These are phyloP conservation scores for Adelges cooleyi DNA, from an alignment of 1,140 invertebrate genomes.

Conservation along the genomic window DNA sequence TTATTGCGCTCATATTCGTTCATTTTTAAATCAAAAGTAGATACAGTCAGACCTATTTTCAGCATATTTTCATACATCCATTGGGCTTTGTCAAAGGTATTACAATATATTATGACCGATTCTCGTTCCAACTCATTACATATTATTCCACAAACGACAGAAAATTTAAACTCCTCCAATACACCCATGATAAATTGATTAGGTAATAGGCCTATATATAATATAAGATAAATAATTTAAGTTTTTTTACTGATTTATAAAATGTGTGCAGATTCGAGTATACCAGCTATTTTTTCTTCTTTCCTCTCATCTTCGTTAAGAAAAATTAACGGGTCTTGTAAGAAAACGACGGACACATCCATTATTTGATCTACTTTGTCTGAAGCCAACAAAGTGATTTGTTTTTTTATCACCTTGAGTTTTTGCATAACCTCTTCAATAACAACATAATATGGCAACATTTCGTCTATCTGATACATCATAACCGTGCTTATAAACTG, in stretches of 20 bases:
- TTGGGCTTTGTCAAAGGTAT: conserved; percentile 96
- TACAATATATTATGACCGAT: conserved; percentile 99
- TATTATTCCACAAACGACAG: conserved; percentile 90
- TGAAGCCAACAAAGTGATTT: conserved; percentile 93
- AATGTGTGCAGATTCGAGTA: too few relatives aligned
- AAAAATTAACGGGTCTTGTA: conserved; percentile 90
- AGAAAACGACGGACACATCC: conserved; percentile 93
- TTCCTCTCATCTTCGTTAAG: conserved; percentile 97
- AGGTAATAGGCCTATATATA: conserved; percentile 84
- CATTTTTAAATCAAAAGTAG: conserved; percentile 98
- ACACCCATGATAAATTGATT: neutral
- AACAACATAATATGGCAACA: conserved; percentile 98
- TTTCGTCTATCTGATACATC: conserved; percentile 98
- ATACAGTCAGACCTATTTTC: conserved; percentile 92
- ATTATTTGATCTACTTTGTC: conserved; percentile 94
- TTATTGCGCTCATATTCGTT: conserved; percentile 93
- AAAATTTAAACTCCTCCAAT: conserved; percentile 92
- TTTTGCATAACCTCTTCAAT: conserved; percentile 97
- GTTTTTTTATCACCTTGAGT: conserved; percentile 68
- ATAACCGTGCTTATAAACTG: conserved; percentile 90
- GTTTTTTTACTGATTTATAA: too few relatives aligned
- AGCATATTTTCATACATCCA: conserved; percentile 95
- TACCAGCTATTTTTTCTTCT: too few relatives aligned
- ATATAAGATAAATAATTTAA: too few relatives aligned
- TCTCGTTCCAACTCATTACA: conserved; percentile 97